These are phyloP conservation scores for Leptothorax acervorum DNA, from an alignment of 2,888 invertebrate genomes.

Conservation along the genomic window DNA sequence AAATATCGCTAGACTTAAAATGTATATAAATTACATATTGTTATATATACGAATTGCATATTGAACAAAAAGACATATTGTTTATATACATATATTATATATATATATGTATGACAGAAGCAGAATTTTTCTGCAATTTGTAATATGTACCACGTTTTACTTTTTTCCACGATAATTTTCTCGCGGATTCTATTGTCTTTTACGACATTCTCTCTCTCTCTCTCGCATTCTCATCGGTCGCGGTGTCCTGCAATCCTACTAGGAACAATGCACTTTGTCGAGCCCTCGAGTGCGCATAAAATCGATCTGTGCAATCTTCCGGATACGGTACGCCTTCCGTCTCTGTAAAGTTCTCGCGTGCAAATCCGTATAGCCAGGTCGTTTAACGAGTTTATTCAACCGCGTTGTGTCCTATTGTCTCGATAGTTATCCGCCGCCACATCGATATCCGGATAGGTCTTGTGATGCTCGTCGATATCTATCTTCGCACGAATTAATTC, in stretches of 20 bases:
- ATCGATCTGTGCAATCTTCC: slow-evolving; percentile 40
- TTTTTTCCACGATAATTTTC: neutral
- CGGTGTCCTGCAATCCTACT: neutral
- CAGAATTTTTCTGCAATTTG: neutral
- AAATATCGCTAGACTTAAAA: neutral
- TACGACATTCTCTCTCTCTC: neutral
- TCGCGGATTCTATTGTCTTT: neutral
- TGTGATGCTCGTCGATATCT: slow-evolving; percentile 3
- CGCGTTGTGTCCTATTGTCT: slow-evolving; percentile 44
- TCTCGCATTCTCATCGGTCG: neutral
- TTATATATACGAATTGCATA: too few species aligned
- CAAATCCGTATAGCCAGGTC: slow-evolving; percentile 31
- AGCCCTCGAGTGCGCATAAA: slow-evolving; percentile 30
- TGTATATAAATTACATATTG: neutral
- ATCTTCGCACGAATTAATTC: slow-evolving; percentile 20
- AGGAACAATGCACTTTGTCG: neutral
- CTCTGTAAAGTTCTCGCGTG: slow-evolving; percentile 17
- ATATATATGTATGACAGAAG: neutral
- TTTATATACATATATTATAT: too few species aligned
- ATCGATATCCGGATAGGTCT: slow-evolving; percentile 36
- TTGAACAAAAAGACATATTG: neutral
- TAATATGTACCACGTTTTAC: neutral
- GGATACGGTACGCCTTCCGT: slow-evolving; percentile 36
- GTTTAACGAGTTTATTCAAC: slow-evolving; percentile 47
- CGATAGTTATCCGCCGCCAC: slow-evolving; percentile 30